A percentile compares a stretch with the other conserved stretches of the same genome.
phyloP scores from a whole-genome alignment of 2,113 vertebrate species.

The Falcunculus frontatus region DNA sequence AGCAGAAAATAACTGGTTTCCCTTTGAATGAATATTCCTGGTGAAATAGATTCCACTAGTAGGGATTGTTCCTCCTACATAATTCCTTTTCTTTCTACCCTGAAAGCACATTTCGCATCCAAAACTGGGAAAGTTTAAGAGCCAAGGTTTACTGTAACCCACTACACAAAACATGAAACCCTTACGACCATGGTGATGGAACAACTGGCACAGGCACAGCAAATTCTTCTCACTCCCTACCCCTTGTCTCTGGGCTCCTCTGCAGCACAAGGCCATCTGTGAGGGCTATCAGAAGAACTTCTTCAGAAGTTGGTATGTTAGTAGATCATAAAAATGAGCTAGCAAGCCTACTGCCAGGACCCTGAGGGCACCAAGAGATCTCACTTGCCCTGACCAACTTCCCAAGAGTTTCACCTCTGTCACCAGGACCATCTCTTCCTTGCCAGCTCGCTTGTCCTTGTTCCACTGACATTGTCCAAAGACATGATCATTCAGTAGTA shows the following conservation, averaged over 20 bases:
- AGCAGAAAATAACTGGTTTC: background rate
- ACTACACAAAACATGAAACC: background rate
- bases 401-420: background rate
- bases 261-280: background rate
- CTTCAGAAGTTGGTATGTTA: background rate
- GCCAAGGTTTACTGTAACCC: background rate
- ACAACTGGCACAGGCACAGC: background rate
- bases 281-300: background rate
- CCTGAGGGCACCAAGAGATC: background rate
- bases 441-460: background rate
- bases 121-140: background rate
- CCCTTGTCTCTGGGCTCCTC: background rate
- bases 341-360: background rate
- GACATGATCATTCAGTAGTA: background rate
- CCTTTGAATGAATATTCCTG: background rate
- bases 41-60: background rate
- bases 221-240: background rate
- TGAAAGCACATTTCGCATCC: background rate
- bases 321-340: background rate
- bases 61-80: background rate
- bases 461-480: background rate
- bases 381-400: background rate
- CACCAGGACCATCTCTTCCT: background rate
- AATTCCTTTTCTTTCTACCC: background rate
- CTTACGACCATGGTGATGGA: rapidly evolving